Conservation (phyloP, 2,113 vertebrate genomes). For the Sinocyclocheilus grahami region DNA sequence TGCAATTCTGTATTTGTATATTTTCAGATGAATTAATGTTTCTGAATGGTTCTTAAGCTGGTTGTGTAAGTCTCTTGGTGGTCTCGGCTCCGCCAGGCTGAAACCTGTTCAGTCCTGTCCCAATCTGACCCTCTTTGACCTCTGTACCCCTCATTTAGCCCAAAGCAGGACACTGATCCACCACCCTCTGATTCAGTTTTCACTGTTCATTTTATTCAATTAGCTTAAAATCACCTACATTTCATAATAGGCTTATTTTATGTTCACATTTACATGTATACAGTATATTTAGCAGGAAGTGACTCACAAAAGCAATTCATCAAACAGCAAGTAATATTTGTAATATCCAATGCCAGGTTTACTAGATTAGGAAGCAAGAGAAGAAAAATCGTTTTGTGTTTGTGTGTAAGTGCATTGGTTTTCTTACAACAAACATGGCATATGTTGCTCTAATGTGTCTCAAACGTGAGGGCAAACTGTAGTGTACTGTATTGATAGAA, state of each 20-base stretch:
- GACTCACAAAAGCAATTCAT: no score
- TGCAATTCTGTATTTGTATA: not conserved
- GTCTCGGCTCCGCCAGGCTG: not conserved
- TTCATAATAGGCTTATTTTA: not conserved
- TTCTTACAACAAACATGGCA: no score
- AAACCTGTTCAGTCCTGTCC: slow-evolving; percentile 27
- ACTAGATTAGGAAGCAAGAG: no score
- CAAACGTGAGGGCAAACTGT: no score
- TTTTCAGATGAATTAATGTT: not conserved
- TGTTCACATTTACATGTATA: not conserved
- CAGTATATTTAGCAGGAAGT: not conserved
- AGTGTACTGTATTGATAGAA: not conserved
- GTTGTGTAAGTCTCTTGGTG: not conserved
- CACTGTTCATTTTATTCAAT: not conserved
- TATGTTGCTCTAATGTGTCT: no score
- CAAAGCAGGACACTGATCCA: not conserved
- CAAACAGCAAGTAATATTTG: no score
- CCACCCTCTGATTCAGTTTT: not conserved
- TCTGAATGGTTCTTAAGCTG: not conserved
- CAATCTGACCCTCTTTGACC: not conserved
- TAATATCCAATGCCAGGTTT: no score
- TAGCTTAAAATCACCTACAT: not conserved
- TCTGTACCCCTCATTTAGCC: not conserved
- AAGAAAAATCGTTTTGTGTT: no score
- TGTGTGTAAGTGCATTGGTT: no score